Conservation (phyloP, 2,888 invertebrate species). For the Drosophila planitibia region DNA sequence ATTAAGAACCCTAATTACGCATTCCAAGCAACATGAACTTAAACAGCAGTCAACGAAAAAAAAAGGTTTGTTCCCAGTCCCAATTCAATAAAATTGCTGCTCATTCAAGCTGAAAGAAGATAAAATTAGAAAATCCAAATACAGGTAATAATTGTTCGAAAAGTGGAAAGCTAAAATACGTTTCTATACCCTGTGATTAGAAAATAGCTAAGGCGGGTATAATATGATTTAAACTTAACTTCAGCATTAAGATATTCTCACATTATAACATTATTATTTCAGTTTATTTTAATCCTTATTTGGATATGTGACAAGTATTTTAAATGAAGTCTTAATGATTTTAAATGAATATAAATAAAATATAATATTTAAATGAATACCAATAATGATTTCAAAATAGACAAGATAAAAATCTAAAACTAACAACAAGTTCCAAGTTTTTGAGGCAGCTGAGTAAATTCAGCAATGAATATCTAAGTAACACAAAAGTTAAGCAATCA, state of each 20-base stretch:
- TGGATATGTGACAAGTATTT: background rate
- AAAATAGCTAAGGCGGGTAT: background rate
- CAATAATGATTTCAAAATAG: background rate
- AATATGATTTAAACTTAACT: background rate
- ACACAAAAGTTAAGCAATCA: background rate
- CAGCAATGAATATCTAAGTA: background rate
- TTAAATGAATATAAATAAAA: background rate
- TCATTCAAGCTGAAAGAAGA: constrained; percentile 51
- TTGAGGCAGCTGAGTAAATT: background rate
- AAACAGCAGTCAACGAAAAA: constrained; percentile 9
- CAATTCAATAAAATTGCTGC: constrained; percentile 34
- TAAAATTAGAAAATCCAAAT: constrained; percentile 44
- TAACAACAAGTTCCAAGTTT: background rate
- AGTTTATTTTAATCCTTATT: background rate
- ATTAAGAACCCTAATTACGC: constrained; percentile 62
- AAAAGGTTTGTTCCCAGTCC: constrained; percentile 40
- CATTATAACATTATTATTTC: background rate
- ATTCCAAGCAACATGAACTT: constrained; percentile 46
- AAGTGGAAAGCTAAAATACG: constrained; percentile 24
- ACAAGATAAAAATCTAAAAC: background rate
- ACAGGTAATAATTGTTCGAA: constrained; percentile 50
- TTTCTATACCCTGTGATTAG: constrained; percentile 8
- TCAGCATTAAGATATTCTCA: background rate
- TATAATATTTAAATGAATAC: background rate
- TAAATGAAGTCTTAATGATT: no score